A percentile compares a stretch with the other conserved stretches of the same genome.
These are phyloP conservation scores for Pogonocherus hispidulus DNA, from an alignment of 2,888 invertebrate genomes.

Conservation along the genomic window DNA sequence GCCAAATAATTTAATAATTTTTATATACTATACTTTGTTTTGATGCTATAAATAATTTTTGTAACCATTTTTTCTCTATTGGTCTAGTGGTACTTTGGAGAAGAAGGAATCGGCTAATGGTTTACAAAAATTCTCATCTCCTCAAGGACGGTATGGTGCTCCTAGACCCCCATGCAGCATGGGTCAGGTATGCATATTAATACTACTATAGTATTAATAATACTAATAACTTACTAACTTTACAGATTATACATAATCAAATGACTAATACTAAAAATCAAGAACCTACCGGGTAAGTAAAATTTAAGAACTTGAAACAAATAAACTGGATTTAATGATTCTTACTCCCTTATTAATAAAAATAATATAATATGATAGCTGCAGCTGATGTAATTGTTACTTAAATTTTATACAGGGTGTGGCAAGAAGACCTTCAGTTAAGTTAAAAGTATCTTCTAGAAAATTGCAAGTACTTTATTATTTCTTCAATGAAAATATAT, in stretches of 20 bases:
- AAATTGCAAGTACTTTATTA: too few relatives aligned
- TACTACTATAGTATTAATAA: conserved; percentile 12
- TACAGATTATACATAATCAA: conserved; percentile 78
- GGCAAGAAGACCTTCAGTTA: too few relatives aligned
- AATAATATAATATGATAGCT: conserved; percentile 21
- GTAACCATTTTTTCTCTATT: conserved; percentile 24
- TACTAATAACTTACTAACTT: conserved; percentile 53
- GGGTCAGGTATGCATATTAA: conserved; percentile 72
- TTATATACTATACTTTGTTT: too few relatives aligned
- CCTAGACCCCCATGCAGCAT: conserved; percentile 77
- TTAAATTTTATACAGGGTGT: too few relatives aligned
- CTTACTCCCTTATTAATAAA: not conserved
- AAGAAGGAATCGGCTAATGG: conserved; percentile 64
- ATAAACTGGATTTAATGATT: not conserved
- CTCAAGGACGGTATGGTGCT: conserved; percentile 75
- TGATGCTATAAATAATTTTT: conserved; percentile 10
- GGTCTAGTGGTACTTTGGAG: conserved; percentile 45
- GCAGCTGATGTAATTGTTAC: too few relatives aligned
- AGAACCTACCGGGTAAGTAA: conserved; percentile 74
- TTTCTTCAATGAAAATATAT: too few relatives aligned
- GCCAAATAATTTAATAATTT: too few relatives aligned
- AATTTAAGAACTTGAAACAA: conserved; percentile 1
- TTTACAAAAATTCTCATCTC: conserved; percentile 58
- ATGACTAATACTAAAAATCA: conserved; percentile 69
- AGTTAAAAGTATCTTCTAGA: too few relatives aligned